phyloP scores from a whole-genome alignment of 2,888 invertebrate genomes.

The Acheta domesticus region DNA sequence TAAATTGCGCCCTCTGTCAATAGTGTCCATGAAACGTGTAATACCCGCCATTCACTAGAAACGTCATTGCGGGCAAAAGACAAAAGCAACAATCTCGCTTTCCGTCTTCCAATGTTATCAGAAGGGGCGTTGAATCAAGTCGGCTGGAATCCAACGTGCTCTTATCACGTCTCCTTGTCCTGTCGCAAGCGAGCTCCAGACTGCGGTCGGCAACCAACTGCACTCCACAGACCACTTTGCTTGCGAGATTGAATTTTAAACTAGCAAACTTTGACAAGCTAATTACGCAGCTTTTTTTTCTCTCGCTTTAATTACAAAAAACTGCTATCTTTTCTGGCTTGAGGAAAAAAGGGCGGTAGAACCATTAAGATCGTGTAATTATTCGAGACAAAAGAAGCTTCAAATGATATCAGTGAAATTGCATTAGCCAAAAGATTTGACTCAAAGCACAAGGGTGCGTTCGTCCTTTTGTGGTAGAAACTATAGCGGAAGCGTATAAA shows the following conservation, averaged over 20 bases:
- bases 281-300: neutral
- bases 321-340: neutral
- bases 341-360: neutral
- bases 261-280: constrained; percentile 10
- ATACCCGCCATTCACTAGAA: too few relatives aligned
- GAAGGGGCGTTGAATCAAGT: neutral
- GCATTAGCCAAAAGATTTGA: neutral
- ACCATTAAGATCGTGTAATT: constrained; percentile 1
- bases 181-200: neutral
- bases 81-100: neutral
- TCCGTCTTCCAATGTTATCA: neutral
- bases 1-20: too few relatives aligned
- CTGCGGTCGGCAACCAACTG: neutral
- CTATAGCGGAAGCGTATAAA: neutral
- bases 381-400: neutral
- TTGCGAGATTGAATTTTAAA: neutral
- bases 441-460: neutral
- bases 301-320: constrained; percentile 10
- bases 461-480: neutral
- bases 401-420: constrained; percentile 1
- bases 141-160: neutral
- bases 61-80: too few relatives aligned
- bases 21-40: too few relatives aligned
- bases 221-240: constrained; percentile 6
- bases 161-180: neutral